phyloP scores from a whole-genome alignment of 1,140 invertebrate species.

The Atta colombica region DNA sequence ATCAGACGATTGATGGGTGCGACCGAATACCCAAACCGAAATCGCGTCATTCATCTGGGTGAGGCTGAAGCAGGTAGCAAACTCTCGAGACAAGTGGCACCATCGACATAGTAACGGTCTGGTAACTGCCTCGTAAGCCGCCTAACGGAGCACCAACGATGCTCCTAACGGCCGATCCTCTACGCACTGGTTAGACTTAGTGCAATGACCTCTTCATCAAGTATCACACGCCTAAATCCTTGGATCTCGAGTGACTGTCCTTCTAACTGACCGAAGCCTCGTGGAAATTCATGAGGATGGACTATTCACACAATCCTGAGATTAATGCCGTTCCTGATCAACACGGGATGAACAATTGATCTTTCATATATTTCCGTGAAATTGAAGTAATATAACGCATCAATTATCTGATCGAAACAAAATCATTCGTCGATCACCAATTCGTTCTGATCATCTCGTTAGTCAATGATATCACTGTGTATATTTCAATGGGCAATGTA shows the following conservation, averaged over 20 bases:
- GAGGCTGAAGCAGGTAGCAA: constrained; percentile 67
- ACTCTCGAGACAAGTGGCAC: constrained; percentile 79
- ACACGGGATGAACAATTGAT: constrained; percentile 26
- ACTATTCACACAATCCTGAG: constrained; percentile 11
- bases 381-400: constrained; percentile 27
- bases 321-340: constrained; percentile 33
- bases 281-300: constrained; percentile 42
- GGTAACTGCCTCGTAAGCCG: constrained; percentile 83
- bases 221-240: constrained; percentile 81
- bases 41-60: constrained; percentile 64
- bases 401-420: constrained; percentile 40
- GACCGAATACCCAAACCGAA: constrained; percentile 30
- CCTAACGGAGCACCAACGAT: constrained; percentile 77
- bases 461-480: constrained; percentile 8
- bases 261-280: constrained; percentile 46
- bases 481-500: constrained; percentile 5
- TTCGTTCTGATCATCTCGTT: constrained; percentile 54
- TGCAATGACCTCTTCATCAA: constrained; percentile 82
- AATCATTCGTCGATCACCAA: constrained; percentile 9
- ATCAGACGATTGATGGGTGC: constrained; percentile 66
- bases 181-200: constrained; percentile 65
- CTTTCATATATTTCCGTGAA: constrained; percentile 29
- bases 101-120: constrained; percentile 81
- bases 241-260: constrained; percentile 57
- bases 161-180: constrained; percentile 64